phyloP scores from a whole-genome alignment of 64 coral and sea anemone genomes.

The Stichodactyla mertensii region DNA sequence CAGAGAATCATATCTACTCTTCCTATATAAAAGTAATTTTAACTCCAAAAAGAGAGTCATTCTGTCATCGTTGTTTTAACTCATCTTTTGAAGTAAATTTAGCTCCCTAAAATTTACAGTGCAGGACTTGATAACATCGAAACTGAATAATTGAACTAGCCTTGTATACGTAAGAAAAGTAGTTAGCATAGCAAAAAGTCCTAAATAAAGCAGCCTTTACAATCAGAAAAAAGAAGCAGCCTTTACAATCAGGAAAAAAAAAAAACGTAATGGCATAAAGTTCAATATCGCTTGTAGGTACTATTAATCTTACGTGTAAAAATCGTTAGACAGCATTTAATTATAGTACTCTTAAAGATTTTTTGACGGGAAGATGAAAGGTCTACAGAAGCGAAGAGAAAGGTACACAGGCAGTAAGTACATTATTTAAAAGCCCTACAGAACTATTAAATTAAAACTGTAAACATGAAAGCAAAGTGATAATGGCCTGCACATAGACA shows the following conservation, averaged over 20 bases:
- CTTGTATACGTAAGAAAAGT: too few species aligned
- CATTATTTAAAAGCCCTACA: neutral
- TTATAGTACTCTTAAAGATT: neutral
- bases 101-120: too few species aligned
- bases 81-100: too few species aligned
- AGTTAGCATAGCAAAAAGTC: too few species aligned
- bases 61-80: too few species aligned
- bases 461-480: neutral
- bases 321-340: neutral
- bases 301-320: neutral
- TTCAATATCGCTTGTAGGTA: too few species aligned
- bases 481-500: neutral
- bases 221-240: neutral
- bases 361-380: neutral
- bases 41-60: too few species aligned
- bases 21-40: too few species aligned
- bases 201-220: neutral
- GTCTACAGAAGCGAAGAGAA: neutral
- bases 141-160: too few species aligned
- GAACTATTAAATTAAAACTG: conserved; percentile 3
- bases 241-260: neutral
- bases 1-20: too few species aligned
- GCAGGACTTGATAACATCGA: too few species aligned
- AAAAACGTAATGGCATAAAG: neutral
- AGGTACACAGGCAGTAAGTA: neutral